A percentile compares a stretch with the other conserved stretches of the same genome.
Conservation (phyloP, 2,113 vertebrate genomes). For the Naja naja region DNA sequence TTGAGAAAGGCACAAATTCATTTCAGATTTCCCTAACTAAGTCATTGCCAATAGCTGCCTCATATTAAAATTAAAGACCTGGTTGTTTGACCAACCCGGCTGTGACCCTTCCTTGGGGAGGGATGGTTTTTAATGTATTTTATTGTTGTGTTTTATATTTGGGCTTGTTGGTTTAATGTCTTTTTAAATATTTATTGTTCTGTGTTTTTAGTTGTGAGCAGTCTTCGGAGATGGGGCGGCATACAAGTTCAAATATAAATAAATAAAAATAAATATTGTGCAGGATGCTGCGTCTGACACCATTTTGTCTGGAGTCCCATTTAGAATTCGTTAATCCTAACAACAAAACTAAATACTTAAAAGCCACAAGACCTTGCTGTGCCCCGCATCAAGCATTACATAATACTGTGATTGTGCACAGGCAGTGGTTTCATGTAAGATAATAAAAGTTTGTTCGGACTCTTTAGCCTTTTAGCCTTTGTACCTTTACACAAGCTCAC, state of each 20-base stretch:
- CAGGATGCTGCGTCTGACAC: not conserved
- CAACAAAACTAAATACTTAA: not conserved
- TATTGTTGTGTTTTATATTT: too few relatives aligned
- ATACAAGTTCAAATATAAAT: too few relatives aligned
- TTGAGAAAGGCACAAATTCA: not conserved
- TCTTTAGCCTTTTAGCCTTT: not conserved
- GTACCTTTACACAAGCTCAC: not conserved
- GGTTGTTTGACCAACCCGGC: too few relatives aligned
- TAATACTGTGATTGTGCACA: too few relatives aligned
- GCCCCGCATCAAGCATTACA: not conserved
- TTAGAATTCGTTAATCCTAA: not conserved
- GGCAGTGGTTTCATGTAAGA: not conserved
- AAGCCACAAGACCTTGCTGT: not conserved
- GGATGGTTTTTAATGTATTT: too few relatives aligned
- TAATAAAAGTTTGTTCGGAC: not conserved
- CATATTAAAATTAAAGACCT: too few relatives aligned
- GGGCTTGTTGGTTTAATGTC: too few relatives aligned
- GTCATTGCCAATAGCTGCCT: not conserved
- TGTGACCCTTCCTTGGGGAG: too few relatives aligned
- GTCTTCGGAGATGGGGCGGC: too few relatives aligned
- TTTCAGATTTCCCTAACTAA: constrained; percentile 5
- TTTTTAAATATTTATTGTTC: too few relatives aligned
- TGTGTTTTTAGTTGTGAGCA: too few relatives aligned
- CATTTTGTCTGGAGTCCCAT: not conserved
- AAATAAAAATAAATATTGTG: too few relatives aligned